Conservation (phyloP, 2,888 invertebrate species). For the Pristionchus japonicus region DNA sequence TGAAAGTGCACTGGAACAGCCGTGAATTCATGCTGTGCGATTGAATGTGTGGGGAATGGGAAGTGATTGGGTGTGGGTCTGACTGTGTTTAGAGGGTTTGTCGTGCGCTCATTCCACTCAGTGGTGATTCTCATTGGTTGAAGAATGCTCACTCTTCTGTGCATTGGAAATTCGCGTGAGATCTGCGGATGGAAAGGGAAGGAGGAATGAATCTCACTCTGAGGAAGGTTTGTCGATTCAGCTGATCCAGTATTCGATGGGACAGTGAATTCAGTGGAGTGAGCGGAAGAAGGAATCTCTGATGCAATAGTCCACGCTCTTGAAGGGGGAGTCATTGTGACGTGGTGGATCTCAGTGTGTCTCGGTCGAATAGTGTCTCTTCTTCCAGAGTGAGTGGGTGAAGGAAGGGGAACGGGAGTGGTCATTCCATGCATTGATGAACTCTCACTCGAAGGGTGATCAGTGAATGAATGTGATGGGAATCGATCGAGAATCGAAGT, state of each 20-base stretch:
- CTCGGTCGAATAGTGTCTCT: background rate
- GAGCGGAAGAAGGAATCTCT: background rate
- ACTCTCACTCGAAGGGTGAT: too few species aligned
- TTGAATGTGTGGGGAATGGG: background rate
- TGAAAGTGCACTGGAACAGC: background rate
- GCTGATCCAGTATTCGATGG: background rate
- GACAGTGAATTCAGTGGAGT: background rate
- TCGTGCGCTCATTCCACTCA: background rate
- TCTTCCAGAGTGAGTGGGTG: background rate
- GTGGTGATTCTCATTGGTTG: background rate
- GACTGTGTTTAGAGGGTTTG: background rate
- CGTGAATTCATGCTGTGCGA: background rate
- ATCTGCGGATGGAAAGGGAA: background rate
- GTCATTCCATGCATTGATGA: background rate
- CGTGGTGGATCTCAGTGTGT: background rate
- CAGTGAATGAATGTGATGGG: background rate
- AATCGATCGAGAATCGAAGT: background rate
- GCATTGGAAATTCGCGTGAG: background rate
- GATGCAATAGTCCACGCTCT: background rate
- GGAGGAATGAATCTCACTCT: background rate
- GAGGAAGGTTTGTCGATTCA: background rate
- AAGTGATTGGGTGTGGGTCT: background rate
- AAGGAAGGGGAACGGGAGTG: background rate
- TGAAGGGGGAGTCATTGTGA: background rate
- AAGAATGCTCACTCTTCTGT: background rate